A percentile compares a stretch with the other conserved stretches of the same genome.
These are phyloP conservation scores for Marcusenius ussheri DNA, from an alignment of 2,113 vertebrate species.

Conservation along the genomic window DNA sequence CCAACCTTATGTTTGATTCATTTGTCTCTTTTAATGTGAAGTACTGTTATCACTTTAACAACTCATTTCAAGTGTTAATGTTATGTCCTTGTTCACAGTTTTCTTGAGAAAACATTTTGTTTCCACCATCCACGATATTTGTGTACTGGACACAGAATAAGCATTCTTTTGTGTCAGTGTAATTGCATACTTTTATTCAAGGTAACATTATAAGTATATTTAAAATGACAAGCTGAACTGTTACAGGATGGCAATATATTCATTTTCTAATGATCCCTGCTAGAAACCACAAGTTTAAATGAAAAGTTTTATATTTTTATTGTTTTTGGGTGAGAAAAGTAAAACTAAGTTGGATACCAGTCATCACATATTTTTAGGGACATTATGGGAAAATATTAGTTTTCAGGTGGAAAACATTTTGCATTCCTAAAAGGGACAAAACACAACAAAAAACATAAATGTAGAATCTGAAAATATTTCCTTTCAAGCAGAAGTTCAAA, in stretches of 20 bases:
- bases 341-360: constrained; percentile 33
- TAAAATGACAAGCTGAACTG: constrained; percentile 16
- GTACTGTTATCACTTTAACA: constrained; percentile 21
- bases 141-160: constrained; percentile 10
- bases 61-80: constrained; percentile 11
- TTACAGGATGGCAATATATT: constrained; percentile 12
- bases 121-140: not conserved
- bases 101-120: constrained; percentile 8
- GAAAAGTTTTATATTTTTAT: constrained; percentile 47
- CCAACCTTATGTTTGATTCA: constrained; percentile 12
- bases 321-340: constrained; percentile 37
- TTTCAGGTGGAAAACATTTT: constrained; percentile 27
- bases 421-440: constrained; percentile 21
- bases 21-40: constrained; percentile 16
- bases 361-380: constrained; percentile 50
- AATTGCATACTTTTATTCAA: constrained; percentile 22
- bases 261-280: constrained; percentile 28
- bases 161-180: constrained; percentile 24
- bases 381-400: constrained; percentile 33
- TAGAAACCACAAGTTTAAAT: constrained; percentile 25
- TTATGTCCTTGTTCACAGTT: not conserved
- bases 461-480: not conserved
- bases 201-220: constrained; percentile 16
- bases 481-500: not conserved
- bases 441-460: not conserved